Evolutionary conservation across 2,888 invertebrate species (phyloP).

Genomic region (Nomada fucata): DNA sequence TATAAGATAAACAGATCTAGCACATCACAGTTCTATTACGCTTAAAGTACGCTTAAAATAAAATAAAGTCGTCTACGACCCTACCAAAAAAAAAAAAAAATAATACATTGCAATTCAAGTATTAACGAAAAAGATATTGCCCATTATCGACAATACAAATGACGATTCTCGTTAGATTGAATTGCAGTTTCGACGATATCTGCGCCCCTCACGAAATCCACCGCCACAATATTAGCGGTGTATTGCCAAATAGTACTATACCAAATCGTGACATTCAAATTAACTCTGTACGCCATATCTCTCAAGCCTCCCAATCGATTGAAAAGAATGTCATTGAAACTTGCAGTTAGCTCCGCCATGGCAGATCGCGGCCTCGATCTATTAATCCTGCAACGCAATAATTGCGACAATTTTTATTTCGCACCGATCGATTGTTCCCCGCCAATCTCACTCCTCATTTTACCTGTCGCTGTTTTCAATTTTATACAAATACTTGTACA

Average conservation of each 20-base stretch:
- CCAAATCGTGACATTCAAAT: slow-evolving; percentile 89
- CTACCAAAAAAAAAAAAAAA: background rate
- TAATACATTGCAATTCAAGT: background rate
- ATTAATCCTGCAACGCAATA: slow-evolving; percentile 19
- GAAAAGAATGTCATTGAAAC: slow-evolving; percentile 87
- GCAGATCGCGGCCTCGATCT: slow-evolving; percentile 85
- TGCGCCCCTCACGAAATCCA: slow-evolving; percentile 90
- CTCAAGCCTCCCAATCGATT: slow-evolving; percentile 87
- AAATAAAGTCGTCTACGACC: no score
- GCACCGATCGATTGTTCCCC: no score
- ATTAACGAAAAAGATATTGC: background rate
- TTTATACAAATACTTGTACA: slow-evolving; percentile 85
- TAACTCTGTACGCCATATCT: slow-evolving; percentile 88
- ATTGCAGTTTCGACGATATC: slow-evolving; percentile 87
- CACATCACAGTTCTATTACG: no score
- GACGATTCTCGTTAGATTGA: slow-evolving; percentile 76
- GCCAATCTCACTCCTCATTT: background rate
- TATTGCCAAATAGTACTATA: slow-evolving; percentile 88
- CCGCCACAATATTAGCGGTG: slow-evolving; percentile 89
- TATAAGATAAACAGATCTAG: no score
- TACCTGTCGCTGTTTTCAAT: slow-evolving; percentile 68
- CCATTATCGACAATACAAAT: slow-evolving; percentile 59
- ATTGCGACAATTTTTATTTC: background rate
- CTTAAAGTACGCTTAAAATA: no score
- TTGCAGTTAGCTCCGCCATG: slow-evolving; percentile 91